phyloP scores from a whole-genome alignment of 2,113 vertebrate genomes.

The Tenrec ecaudatus region DNA sequence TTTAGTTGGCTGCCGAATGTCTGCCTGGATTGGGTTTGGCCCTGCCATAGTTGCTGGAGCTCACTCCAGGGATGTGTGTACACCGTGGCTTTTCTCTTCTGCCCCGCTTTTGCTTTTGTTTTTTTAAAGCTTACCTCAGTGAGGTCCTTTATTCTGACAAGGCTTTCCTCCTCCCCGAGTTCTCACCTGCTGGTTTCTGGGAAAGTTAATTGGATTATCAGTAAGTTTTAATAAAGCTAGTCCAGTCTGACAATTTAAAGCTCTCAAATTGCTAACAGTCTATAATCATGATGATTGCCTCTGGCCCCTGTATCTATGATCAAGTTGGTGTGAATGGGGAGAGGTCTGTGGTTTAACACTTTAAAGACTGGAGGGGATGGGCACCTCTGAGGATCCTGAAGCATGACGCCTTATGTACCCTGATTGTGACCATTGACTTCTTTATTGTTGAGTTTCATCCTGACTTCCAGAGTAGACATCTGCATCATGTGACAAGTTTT shows the following conservation, averaged over 20 bases:
- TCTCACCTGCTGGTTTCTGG: background rate
- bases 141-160: conserved; percentile 13
- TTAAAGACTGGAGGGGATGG: background rate
- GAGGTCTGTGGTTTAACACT: background rate
- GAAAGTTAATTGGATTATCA: conserved; percentile 34
- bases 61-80: too few species aligned
- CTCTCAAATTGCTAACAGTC: background rate
- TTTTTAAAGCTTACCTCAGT: too few species aligned
- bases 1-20: too few species aligned
- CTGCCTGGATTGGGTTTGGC: too few species aligned
- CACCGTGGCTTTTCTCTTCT: too few species aligned
- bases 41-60: too few species aligned
- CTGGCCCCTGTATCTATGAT: background rate
- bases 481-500: background rate
- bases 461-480: background rate
- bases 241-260: background rate
- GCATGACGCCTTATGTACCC: background rate
- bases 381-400: background rate
- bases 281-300: background rate
- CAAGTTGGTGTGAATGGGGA: background rate
- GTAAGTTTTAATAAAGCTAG: conserved; percentile 35
- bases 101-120: too few species aligned
- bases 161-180: background rate
- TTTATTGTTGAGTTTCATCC: background rate
- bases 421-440: background rate